Percentiles rank a stretch among this genome's conserved stretches.
These are phyloP conservation scores for Cyprinodon variegatus DNA, from an alignment of 2,113 vertebrate genomes.

Conservation along the genomic window DNA sequence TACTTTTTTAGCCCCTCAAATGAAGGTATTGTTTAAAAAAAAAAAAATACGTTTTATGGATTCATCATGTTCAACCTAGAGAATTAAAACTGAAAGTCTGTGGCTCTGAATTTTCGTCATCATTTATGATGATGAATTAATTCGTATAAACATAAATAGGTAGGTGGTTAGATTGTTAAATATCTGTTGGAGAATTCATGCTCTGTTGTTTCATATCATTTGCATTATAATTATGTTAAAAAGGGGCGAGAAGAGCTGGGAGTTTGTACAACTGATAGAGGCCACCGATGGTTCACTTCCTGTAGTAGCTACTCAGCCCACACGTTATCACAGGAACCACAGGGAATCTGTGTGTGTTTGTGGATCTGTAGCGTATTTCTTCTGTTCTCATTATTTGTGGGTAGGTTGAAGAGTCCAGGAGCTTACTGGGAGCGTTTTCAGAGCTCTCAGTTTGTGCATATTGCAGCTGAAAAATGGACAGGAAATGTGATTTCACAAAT, in stretches of 20 bases:
- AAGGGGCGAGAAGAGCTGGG: background rate
- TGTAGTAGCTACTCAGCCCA: constrained; percentile 30
- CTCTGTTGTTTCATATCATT: background rate
- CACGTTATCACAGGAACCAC: constrained; percentile 31
- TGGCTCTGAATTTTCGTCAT: too few relatives aligned
- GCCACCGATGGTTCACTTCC: background rate
- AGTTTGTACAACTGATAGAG: constrained; percentile 12
- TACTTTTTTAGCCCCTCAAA: too few relatives aligned
- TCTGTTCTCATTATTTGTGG: background rate
- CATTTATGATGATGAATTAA: too few relatives aligned
- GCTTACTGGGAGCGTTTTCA: constrained; percentile 25
- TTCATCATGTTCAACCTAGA: too few relatives aligned
- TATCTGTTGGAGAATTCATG: background rate
- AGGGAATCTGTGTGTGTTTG: constrained; percentile 14
- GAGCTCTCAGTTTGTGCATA: constrained; percentile 12
- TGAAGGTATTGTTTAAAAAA: too few relatives aligned
- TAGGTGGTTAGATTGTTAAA: too few relatives aligned
- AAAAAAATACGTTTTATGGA: too few relatives aligned
- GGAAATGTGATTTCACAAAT: constrained; percentile 49
- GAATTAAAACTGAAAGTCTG: too few relatives aligned
- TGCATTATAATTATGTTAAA: background rate
- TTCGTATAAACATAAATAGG: too few relatives aligned
- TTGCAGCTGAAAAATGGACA: constrained; percentile 45
- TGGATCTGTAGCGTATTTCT: background rate
- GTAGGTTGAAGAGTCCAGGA: constrained; percentile 17